phyloP scores from a whole-genome alignment of 1,140 invertebrate genomes.

The Microplitis mediator region DNA sequence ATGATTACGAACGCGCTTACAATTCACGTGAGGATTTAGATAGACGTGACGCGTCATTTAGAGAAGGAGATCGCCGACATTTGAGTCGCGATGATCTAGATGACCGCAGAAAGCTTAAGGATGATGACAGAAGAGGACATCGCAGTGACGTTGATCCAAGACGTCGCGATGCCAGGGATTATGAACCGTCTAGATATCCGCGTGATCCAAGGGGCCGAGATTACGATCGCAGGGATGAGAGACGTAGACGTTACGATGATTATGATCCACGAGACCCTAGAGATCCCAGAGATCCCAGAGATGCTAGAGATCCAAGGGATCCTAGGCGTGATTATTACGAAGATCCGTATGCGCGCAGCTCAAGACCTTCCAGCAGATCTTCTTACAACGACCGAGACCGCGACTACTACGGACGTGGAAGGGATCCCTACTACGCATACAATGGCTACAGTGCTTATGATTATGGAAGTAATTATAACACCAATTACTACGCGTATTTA shows the following conservation, averaged over 20 bases:
- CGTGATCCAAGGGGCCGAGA: constrained; percentile 45
- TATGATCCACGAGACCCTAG: constrained; percentile 38
- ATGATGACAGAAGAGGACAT: constrained; percentile 52
- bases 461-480: constrained; percentile 66
- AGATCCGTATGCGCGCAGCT: constrained; percentile 57
- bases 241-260: constrained; percentile 54
- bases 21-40: constrained; percentile 55
- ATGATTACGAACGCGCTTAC: constrained; percentile 55
- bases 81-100: constrained; percentile 54
- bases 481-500: constrained; percentile 68
- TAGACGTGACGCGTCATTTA: constrained; percentile 49
- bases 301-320: constrained; percentile 4
- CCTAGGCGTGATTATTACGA: constrained; percentile 56
- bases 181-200: constrained; percentile 45
- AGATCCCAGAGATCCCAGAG: no score
- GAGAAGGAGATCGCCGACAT: constrained; percentile 52
- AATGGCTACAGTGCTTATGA: constrained; percentile 62
- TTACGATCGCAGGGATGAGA: constrained; percentile 52
- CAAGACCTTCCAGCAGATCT: constrained; percentile 64
- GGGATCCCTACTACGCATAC: constrained; percentile 59
- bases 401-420: constrained; percentile 54
- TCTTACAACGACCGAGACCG: constrained; percentile 63
- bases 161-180: constrained; percentile 45
- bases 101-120: constrained; percentile 48
- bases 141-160: constrained; percentile 43